Conservation (phyloP, 2,113 vertebrate genomes). For the Indri indri region DNA sequence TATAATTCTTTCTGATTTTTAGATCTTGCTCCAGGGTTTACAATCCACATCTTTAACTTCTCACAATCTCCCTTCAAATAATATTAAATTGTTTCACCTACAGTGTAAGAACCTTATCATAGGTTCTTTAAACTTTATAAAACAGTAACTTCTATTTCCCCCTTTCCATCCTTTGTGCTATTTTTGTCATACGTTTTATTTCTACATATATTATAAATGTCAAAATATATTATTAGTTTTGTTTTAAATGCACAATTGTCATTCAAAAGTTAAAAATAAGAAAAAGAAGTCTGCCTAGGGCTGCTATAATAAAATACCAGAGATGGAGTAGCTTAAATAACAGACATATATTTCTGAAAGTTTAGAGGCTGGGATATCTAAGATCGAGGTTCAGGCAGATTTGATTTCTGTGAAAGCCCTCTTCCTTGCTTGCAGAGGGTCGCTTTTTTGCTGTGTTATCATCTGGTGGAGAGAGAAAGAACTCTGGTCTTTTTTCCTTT, state of each 20-base stretch:
- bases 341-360: background rate
- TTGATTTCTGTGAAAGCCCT: background rate
- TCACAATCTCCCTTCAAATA: background rate
- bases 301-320: background rate
- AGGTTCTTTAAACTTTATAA: background rate
- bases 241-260: background rate
- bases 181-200: constrained; percentile 6
- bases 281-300: background rate
- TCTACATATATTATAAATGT: background rate
- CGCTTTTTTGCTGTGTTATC: too few relatives aligned
- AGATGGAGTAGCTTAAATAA: background rate
- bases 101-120: background rate
- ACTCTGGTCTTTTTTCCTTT: background rate
- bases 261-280: background rate
- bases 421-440: background rate
- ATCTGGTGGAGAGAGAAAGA: background rate
- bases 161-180: background rate
- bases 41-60: background rate
- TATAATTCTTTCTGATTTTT: background rate
- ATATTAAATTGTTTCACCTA: background rate
- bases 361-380: background rate
- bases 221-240: background rate
- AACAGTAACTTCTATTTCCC: background rate
- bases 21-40: background rate
- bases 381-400: background rate